These are phyloP conservation scores for Pygmarrhopalites habei DNA, from an alignment of 1,140 invertebrate genomes.

Conservation along the genomic window DNA sequence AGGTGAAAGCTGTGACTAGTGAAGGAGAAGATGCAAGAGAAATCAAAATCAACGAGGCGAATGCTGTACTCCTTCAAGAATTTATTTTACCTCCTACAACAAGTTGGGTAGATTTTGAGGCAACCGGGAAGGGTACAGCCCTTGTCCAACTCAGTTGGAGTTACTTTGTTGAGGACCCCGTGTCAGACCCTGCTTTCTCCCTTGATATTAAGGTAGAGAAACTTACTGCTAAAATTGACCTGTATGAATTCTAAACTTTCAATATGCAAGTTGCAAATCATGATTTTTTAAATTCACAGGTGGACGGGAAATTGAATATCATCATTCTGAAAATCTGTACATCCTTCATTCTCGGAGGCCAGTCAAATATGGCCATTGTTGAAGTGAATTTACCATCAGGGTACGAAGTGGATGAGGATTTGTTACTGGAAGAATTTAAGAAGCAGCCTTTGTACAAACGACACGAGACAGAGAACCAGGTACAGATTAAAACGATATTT, in stretches of 20 bases:
- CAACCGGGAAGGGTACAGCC: slow-evolving; percentile 71
- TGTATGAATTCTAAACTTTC: too few relatives aligned
- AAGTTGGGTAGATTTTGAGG: slow-evolving; percentile 55
- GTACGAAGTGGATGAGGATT: slow-evolving; percentile 68
- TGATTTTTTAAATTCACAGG: too few relatives aligned
- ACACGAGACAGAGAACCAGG: slow-evolving; percentile 61
- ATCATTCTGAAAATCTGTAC: slow-evolving; percentile 12
- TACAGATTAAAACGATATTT: too few relatives aligned
- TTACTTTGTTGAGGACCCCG: slow-evolving; percentile 80
- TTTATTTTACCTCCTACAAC: slow-evolving; percentile 50
- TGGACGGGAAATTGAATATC: too few relatives aligned
- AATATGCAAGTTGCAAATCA: too few relatives aligned
- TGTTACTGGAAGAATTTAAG: slow-evolving; percentile 55
- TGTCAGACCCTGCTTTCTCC: slow-evolving; percentile 58
- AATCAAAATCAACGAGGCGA: too few relatives aligned
- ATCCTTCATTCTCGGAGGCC: not conserved
- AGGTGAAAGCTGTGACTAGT: too few relatives aligned
- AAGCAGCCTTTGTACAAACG: slow-evolving; percentile 55
- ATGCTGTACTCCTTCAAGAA: not conserved
- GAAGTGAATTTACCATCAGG: slow-evolving; percentile 76
- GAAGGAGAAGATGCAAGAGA: too few relatives aligned
- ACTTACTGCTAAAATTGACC: too few relatives aligned
- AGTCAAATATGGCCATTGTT: slow-evolving; percentile 81
- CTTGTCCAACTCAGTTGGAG: slow-evolving; percentile 71
- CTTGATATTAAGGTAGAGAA: not conserved